Evolutionary conservation across 2,888 invertebrate species (phyloP).

Genomic region (Athalia rosae): DNA sequence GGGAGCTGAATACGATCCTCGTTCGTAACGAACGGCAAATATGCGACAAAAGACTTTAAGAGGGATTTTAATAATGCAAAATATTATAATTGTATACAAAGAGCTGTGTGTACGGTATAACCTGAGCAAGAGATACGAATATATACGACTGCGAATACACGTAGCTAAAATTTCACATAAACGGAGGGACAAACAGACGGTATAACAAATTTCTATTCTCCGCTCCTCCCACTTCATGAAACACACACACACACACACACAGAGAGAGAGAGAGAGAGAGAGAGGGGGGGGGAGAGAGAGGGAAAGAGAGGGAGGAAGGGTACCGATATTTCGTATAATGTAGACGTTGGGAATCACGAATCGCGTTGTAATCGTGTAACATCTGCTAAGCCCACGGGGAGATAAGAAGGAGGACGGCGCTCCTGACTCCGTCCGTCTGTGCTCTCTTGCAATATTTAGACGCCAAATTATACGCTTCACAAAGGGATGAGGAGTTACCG

Average conservation of each 20-base stretch:
- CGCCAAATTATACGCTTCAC: constrained; percentile 26
- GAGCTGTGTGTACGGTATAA: constrained; percentile 6
- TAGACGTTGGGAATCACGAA: constrained; percentile 25
- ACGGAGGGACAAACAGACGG: background rate
- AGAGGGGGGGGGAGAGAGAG: background rate
- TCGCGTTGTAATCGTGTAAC: background rate
- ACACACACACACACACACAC: too few relatives aligned
- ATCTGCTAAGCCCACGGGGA: constrained; percentile 13
- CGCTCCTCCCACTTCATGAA: too few relatives aligned
- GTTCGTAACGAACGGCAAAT: constrained; percentile 61
- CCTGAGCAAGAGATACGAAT: too few relatives aligned
- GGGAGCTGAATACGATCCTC: constrained; percentile 60
- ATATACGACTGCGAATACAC: background rate
- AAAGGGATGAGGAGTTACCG: constrained; percentile 36
- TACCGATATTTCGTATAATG: constrained; percentile 32
- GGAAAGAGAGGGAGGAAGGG: background rate
- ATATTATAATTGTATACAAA: constrained; percentile 57
- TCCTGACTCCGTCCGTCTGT: background rate
- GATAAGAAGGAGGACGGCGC: background rate
- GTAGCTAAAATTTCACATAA: background rate
- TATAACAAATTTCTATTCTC: too few relatives aligned
- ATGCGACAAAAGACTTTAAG: constrained; percentile 61
- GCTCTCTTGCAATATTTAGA: constrained; percentile 39
- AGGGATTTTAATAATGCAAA: constrained; percentile 55
- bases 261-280: too few relatives aligned